Conservation (phyloP, 2,113 vertebrate species). For the Oryzias woworae region DNA sequence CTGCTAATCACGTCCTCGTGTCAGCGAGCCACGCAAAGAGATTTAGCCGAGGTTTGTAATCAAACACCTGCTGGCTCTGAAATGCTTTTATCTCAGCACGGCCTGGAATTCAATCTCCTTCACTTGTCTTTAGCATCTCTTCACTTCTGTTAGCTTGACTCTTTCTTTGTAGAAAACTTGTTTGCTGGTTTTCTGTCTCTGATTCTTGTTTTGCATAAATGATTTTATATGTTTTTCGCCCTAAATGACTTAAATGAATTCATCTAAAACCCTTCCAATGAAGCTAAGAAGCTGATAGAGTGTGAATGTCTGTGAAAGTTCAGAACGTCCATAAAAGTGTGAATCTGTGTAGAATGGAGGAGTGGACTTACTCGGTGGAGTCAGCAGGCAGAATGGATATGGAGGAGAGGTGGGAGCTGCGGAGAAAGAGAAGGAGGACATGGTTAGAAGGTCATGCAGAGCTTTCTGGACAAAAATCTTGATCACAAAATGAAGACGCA, state of each 20-base stretch:
- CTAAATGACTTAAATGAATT: too few species aligned
- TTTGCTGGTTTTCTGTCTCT: not conserved
- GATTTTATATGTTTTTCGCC: too few species aligned
- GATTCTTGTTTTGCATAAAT: too few species aligned
- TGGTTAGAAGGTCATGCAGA: slow-evolving; percentile 55
- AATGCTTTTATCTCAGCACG: not conserved
- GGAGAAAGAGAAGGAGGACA: slow-evolving; percentile 60
- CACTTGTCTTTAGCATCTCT: not conserved
- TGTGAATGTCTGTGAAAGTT: too few species aligned
- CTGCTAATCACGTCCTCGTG: slow-evolving; percentile 14
- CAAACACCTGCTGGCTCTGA: slow-evolving; percentile 11
- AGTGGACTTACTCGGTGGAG: slow-evolving; percentile 89
- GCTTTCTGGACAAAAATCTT: not conserved
- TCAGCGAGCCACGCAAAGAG: slow-evolving; percentile 9
- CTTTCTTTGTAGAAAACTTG: not conserved
- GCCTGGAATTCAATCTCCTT: not conserved
- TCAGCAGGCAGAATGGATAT: slow-evolving; percentile 91
- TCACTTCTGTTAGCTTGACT: slow-evolving; percentile 4
- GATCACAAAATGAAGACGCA: slow-evolving; percentile 9
- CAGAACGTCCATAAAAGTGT: too few species aligned
- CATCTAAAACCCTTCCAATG: too few species aligned
- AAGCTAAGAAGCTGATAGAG: too few species aligned
- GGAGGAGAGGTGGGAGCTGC: slow-evolving; percentile 87
- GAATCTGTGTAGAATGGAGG: not conserved
- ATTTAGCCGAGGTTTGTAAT: slow-evolving; percentile 30